phyloP scores from a whole-genome alignment of 1,140 invertebrate genomes.

The Neuroterus valhalla region DNA sequence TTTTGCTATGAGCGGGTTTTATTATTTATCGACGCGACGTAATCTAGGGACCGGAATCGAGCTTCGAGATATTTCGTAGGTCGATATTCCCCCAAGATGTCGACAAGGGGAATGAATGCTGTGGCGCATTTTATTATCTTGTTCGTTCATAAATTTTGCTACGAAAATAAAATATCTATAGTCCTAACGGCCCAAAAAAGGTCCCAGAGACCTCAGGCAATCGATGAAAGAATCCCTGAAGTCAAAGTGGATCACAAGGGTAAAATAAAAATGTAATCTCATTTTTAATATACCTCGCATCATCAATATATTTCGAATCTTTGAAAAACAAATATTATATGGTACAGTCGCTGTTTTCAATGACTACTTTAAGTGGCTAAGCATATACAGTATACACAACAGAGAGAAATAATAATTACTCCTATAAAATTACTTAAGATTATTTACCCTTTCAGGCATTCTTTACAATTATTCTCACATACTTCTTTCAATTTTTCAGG shows the following conservation, averaged over 20 bases:
- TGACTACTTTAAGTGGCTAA: conserved; percentile 50
- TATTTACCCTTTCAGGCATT: conserved; percentile 38
- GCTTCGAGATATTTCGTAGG: conserved; percentile 48
- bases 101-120: conserved; percentile 54
- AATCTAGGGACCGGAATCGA: conserved; percentile 56
- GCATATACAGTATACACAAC: conserved; percentile 67
- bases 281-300: conserved; percentile 52
- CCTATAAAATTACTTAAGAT: conserved; percentile 56
- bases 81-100: conserved; percentile 56
- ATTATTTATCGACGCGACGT: conserved; percentile 63
- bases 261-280: background rate
- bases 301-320: conserved; percentile 68
- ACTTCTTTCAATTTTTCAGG: conserved; percentile 43
- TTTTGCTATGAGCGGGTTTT: conserved; percentile 37
- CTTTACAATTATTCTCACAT: conserved; percentile 41
- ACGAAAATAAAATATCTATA: conserved; percentile 64
- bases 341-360: conserved; percentile 58
- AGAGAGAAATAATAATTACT: conserved; percentile 56
- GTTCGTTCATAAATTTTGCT: conserved; percentile 70
- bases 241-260: background rate
- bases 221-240: too few relatives aligned
- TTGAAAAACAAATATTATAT: conserved; percentile 70
- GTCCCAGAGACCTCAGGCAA: background rate
- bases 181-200: conserved; percentile 23
- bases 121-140: conserved; percentile 65